These are phyloP conservation scores for Marasmarcha lunaedactyla DNA, from an alignment of 2,888 invertebrate genomes.

Conservation along the genomic window DNA sequence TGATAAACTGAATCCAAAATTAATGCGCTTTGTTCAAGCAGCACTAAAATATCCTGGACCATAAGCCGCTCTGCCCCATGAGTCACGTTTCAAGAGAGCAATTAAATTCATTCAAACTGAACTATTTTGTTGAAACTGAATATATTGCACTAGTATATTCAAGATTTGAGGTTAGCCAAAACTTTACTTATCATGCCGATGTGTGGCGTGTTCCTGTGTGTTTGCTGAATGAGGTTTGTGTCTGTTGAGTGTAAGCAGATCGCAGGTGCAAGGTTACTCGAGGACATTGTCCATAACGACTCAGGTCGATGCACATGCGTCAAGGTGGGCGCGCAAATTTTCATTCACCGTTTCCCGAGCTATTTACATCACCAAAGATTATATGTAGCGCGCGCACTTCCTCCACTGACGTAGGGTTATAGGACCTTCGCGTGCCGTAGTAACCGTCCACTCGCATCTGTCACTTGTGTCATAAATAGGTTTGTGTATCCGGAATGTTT, in stretches of 20 bases:
- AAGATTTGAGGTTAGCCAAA: too few relatives aligned
- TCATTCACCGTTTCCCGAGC: slow-evolving; percentile 57
- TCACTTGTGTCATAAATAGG: slow-evolving; percentile 38
- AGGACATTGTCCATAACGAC: slow-evolving; percentile 40
- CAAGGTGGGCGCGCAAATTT: slow-evolving; percentile 57
- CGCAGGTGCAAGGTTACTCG: slow-evolving; percentile 51
- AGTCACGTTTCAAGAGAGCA: too few relatives aligned
- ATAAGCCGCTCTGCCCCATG: background rate
- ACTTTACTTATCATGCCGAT: background rate
- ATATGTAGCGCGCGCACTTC: slow-evolving; percentile 53
- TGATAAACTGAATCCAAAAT: slow-evolving; percentile 22
- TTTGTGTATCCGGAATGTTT: slow-evolving; percentile 31
- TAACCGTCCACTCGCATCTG: slow-evolving; percentile 15
- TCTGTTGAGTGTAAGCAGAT: too few relatives aligned
- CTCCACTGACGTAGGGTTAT: slow-evolving; percentile 42
- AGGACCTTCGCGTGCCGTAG: slow-evolving; percentile 40
- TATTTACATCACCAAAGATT: slow-evolving; percentile 58
- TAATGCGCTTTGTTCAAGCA: slow-evolving; percentile 4
- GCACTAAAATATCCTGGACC: too few relatives aligned
- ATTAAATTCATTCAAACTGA: too few relatives aligned
- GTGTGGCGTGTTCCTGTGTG: slow-evolving; percentile 36
- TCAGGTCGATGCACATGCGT: slow-evolving; percentile 61
- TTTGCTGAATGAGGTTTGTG: slow-evolving; percentile 14
- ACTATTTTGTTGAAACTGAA: too few relatives aligned
- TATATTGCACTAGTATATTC: too few relatives aligned